Conservation (phyloP, 2,797 vertebrate genomes). For the Moxostoma hubbsi region DNA sequence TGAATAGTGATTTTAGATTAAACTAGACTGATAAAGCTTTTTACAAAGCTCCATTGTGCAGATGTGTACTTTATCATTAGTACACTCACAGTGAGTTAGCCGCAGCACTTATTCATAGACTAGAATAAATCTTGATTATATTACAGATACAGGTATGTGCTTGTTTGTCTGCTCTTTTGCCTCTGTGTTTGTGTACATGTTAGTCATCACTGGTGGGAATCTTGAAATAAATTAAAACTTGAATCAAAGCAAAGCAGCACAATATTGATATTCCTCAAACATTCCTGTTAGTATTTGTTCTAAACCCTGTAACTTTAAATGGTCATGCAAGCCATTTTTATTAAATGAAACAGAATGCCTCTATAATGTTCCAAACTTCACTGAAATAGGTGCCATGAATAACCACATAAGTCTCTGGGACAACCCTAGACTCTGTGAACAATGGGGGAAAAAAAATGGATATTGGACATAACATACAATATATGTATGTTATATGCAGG, state of each 20-base stretch:
- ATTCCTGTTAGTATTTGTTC: too few relatives aligned
- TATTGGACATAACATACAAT: too few relatives aligned
- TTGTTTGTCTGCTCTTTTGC: not conserved
- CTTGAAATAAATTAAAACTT: not conserved
- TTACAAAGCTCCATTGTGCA: constrained; percentile 11
- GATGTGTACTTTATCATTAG: constrained; percentile 16
- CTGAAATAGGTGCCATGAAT: too few relatives aligned
- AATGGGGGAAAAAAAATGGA: too few relatives aligned
- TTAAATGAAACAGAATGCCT: too few relatives aligned
- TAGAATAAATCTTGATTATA: not conserved
- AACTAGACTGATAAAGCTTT: not conserved
- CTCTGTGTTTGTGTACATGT: not conserved
- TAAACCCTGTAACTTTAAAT: too few relatives aligned
- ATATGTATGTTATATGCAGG: too few relatives aligned
- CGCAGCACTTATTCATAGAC: not conserved
- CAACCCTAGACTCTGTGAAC: too few relatives aligned
- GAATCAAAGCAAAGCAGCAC: not conserved
- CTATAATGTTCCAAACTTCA: too few relatives aligned
- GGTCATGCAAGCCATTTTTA: too few relatives aligned
- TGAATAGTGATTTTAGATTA: constrained; percentile 15
- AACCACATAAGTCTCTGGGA: too few relatives aligned
- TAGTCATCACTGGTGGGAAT: not conserved
- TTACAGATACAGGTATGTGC: constrained; percentile 6
- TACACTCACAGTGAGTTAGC: not conserved
- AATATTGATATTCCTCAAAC: too few relatives aligned